These are phyloP conservation scores for Esox masquinongy DNA, from an alignment of 2,797 vertebrate genomes.

Conservation along the genomic window DNA sequence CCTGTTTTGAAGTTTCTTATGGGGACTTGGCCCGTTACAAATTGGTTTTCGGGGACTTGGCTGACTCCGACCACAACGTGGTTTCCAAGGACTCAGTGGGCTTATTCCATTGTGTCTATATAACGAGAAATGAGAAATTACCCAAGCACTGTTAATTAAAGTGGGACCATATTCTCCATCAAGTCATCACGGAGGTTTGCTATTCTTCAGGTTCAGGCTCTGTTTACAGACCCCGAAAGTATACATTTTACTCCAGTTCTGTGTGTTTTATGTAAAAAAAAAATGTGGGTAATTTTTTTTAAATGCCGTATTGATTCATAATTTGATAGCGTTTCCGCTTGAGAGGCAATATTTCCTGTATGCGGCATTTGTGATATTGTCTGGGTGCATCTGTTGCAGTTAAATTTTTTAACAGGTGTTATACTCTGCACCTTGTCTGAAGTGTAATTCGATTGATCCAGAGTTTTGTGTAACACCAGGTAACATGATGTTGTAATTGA, in stretches of 20 bases:
- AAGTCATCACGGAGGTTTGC: conserved; percentile 21
- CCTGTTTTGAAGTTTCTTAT: not conserved
- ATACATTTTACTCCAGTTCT: too few species aligned
- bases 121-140: conserved; percentile 12
- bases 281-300: not conserved
- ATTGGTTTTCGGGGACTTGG: not conserved
- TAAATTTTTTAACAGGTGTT: not conserved
- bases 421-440: not conserved
- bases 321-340: not conserved
- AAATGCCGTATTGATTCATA: not conserved
- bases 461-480: conserved; percentile 6
- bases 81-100: not conserved
- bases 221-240: not conserved
- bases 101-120: not conserved
- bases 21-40: not conserved
- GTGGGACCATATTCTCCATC: not conserved
- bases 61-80: not conserved
- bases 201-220: conserved; percentile 30
- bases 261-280: not conserved
- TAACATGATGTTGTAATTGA: conserved; percentile 5
- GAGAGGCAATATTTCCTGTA: not conserved
- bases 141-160: conserved; percentile 27
- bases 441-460: conserved; percentile 7
- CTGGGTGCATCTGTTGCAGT: not conserved
- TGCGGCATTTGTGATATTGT: not conserved